Conservation (phyloP, 2,888 invertebrate genomes). For the Parnassius glacialis region DNA sequence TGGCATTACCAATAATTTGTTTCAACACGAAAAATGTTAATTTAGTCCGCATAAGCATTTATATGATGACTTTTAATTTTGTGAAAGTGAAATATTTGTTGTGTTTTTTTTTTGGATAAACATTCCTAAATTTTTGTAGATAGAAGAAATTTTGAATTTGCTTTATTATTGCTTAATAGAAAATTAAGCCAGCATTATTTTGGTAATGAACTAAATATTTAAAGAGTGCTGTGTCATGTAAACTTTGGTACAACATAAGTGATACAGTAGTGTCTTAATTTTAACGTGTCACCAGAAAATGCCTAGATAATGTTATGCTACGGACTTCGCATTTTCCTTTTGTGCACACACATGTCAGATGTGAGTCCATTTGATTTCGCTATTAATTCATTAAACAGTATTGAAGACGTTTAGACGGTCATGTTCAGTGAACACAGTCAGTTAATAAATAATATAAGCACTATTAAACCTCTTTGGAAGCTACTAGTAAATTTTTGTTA, state of each 20-base stretch:
- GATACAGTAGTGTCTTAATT: conserved; percentile 22
- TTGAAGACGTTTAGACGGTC: too few species aligned
- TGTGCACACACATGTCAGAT: too few species aligned
- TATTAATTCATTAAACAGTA: too few species aligned
- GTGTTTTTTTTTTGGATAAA: conserved; percentile 34
- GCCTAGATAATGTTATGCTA: not conserved
- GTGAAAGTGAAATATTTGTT: conserved; percentile 28
- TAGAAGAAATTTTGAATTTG: conserved; percentile 40
- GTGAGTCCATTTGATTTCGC: too few species aligned
- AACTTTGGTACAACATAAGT: conserved; percentile 1
- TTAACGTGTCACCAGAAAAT: not conserved
- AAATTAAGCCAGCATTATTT: not conserved
- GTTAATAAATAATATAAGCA: too few species aligned
- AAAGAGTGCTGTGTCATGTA: not conserved
- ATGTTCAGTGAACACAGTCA: too few species aligned
- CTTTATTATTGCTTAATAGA: conserved; percentile 40
- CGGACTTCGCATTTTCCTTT: too few species aligned
- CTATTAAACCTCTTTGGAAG: too few species aligned
- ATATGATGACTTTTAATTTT: conserved; percentile 31
- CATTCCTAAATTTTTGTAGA: conserved; percentile 41
- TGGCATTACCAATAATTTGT: not conserved
- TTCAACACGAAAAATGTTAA: conserved; percentile 1
- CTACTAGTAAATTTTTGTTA: too few species aligned
- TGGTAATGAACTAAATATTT: not conserved
- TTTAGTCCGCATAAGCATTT: conserved; percentile 12